These are phyloP conservation scores for Triplophysa siluroides DNA, from an alignment of 2,113 vertebrate genomes.

Conservation along the genomic window DNA sequence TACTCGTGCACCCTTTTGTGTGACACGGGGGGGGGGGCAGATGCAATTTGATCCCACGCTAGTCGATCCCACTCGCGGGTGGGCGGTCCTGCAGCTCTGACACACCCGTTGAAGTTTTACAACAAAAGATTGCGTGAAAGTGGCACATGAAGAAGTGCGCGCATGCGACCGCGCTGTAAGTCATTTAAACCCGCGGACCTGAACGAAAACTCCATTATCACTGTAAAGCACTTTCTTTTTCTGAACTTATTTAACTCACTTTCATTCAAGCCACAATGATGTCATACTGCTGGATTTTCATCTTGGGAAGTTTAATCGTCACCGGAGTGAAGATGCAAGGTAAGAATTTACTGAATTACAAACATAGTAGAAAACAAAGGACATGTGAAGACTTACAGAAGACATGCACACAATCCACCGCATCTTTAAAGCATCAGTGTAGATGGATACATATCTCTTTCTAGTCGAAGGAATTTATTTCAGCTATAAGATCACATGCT, in stretches of 20 bases:
- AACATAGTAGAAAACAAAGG: not conserved
- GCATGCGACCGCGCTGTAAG: not conserved
- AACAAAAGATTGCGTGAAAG: conserved; percentile 43
- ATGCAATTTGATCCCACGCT: conserved; percentile 38
- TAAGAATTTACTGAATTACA: conserved; percentile 2
- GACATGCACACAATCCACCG: not conserved
- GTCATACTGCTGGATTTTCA: conserved; percentile 50
- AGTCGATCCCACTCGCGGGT: conserved; percentile 41
- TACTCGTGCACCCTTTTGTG: not conserved
- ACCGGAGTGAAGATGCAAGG: conserved; percentile 46
- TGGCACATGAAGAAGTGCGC: not conserved
- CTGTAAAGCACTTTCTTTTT: not conserved
- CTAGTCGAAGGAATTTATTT: not conserved
- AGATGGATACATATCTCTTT: not conserved
- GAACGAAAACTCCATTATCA: no score
- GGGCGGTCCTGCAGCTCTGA: not conserved
- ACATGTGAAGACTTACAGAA: not conserved
- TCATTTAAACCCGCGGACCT: not conserved
- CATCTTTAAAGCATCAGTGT: no score
- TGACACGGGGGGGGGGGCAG: not conserved
- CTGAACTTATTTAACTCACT: not conserved
- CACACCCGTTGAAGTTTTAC: conserved; percentile 42
- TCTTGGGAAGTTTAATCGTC: conserved; percentile 42
- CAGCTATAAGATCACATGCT: not conserved
- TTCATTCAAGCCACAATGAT: conserved; percentile 19